Conservation (phyloP, 1,140 invertebrate genomes). For the Zaprionus africanus region DNA sequence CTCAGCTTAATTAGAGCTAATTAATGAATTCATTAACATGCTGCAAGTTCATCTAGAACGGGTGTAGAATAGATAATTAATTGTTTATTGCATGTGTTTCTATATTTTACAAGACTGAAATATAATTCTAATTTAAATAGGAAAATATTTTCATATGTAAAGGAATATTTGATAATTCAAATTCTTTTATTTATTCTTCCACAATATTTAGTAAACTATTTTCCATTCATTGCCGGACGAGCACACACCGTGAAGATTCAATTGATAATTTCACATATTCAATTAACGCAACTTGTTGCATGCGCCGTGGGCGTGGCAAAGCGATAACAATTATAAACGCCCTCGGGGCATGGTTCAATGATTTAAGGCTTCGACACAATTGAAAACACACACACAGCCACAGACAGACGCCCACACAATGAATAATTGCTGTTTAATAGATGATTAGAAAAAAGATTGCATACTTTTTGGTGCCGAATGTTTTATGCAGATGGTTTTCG, state of each 20-base stretch:
- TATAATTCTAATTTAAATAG: background rate
- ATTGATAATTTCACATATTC: conserved; percentile 44
- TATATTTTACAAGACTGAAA: background rate
- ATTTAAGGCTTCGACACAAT: conserved; percentile 52
- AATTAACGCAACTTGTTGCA: conserved; percentile 62
- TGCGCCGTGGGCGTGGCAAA: conserved; percentile 51
- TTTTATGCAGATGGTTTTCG: conserved; percentile 29
- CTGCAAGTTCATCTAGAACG: background rate
- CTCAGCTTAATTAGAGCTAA: conserved; percentile 15
- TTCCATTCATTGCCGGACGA: background rate
- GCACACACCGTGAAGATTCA: conserved; percentile 37
- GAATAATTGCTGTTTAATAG: conserved; percentile 75
- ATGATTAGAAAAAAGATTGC: conserved; percentile 65
- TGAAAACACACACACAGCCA: background rate
- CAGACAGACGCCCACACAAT: background rate
- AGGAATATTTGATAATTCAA: background rate
- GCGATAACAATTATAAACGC: conserved; percentile 72
- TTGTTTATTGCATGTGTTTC: background rate
- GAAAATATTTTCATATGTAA: background rate
- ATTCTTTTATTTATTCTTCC: background rate
- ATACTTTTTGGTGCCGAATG: conserved; percentile 58
- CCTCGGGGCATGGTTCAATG: conserved; percentile 58
- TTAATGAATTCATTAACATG: background rate
- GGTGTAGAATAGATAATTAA: background rate
- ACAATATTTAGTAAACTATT: background rate